These are phyloP conservation scores for Epistrophe eligans DNA, from an alignment of 2,888 invertebrate genomes.

Conservation along the genomic window DNA sequence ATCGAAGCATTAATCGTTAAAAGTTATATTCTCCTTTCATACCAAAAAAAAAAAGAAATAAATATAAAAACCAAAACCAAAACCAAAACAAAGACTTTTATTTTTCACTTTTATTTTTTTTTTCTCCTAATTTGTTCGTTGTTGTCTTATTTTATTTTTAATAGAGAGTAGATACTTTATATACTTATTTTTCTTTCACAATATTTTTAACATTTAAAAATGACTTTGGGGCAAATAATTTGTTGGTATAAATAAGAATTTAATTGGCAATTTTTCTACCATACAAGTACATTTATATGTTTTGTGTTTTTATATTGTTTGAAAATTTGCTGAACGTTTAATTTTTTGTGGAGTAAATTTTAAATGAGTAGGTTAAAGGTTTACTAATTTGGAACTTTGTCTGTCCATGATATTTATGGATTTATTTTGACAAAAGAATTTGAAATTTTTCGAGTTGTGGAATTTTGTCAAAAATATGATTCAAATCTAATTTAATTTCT, in stretches of 20 bases:
- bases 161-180: not conserved
- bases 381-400: not conserved
- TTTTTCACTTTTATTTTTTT: not conserved
- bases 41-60: conserved; percentile 1
- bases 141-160: conserved; percentile 13
- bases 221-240: conserved; percentile 21
- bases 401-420: not conserved
- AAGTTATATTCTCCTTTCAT: conserved; percentile 51
- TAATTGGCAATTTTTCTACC: conserved; percentile 60
- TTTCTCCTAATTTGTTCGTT: conserved; percentile 1
- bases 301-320: not conserved
- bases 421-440: too few relatives aligned
- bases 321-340: not conserved
- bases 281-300: not conserved
- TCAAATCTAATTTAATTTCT: too few relatives aligned
- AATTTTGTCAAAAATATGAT: too few relatives aligned
- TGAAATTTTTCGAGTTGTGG: too few relatives aligned
- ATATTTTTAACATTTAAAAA: not conserved
- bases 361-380: not conserved
- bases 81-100: not conserved
- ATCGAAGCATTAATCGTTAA: conserved; percentile 73
- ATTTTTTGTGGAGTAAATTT: not conserved
- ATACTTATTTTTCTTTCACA: not conserved
- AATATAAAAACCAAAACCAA: not conserved
- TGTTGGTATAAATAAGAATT: conserved; percentile 59